Evolutionary conservation across 1,140 invertebrate genomes (phyloP), one percentile per base, ranked within the genome.

Genomic region (Hyphantria cunea): DNA sequence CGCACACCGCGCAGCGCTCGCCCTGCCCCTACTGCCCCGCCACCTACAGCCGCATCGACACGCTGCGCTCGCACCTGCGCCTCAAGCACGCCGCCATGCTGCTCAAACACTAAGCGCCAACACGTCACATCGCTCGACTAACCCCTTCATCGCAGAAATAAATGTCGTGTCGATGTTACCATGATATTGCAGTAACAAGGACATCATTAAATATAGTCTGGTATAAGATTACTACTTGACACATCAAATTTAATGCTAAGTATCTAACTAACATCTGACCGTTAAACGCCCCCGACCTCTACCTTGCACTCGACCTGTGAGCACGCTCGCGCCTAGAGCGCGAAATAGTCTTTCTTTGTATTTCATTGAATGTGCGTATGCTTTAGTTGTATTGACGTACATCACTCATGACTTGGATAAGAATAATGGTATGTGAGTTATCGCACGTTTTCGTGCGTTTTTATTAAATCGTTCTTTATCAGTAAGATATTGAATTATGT

Each of bases 1-100:
- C 95, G 67, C 96, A 96, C 86, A 95, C 94, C 41, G 93, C 94
- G 49, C 93, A 95, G 86, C 92, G 95, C 68, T 96, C 94, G 64
- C 93, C 93, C 72, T 97, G 96, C 84, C 95, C 95, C 34, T 96
- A 96, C 85, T 97, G 96, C 91, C 94, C 95, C 62, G 95, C 95
- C 72, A 95, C 95, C 45, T 97, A 96, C 92, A 96, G 95, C 91
- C 93, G 96, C 80, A 96, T 96, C 78, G 96, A 97, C 91, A 96
- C 95, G 13, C 91, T 96, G 70, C 93, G 95, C 74, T 94, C 93
- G 32, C 95, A 96, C 84, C 92, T 96, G 82, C 92, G 94, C 64
- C 92, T 93, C 82, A 96, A 96, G 86, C 95, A 96, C 89, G 91
- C 93, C 72, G 92, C 93, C 67, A 86, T 92, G 42, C 86, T 91